Percentiles rank a stretch among this genome's conserved stretches.
phyloP scores from a whole-genome alignment of 2,888 invertebrate species.

The Pocota personata region DNA sequence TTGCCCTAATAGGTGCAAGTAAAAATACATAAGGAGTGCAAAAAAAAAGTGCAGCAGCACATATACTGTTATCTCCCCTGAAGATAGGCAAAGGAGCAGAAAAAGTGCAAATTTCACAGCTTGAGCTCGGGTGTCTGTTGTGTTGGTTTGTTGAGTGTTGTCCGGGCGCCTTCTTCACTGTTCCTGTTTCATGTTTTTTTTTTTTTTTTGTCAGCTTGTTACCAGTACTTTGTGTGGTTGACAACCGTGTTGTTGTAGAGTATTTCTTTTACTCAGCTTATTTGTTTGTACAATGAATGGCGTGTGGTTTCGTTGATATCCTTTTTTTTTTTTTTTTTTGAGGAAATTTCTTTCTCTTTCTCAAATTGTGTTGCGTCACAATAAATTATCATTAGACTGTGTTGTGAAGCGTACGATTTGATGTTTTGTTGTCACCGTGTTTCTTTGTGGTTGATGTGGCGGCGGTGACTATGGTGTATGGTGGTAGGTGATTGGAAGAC shows the following conservation, averaged over 20 bases:
- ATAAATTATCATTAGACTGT: constrained; percentile 68
- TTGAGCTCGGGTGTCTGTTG: constrained; percentile 42
- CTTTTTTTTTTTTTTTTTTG: constrained; percentile 26
- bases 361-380: constrained; percentile 57
- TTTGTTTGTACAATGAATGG: constrained; percentile 23
- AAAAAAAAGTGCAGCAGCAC: constrained; percentile 35
- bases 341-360: constrained; percentile 6
- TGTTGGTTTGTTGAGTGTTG: constrained; percentile 52
- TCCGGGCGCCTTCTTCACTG: constrained; percentile 60
- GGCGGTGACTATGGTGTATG: neutral
- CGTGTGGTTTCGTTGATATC: constrained; percentile 47
- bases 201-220: constrained; percentile 66
- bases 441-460: constrained; percentile 34
- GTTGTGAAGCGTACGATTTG: constrained; percentile 62
- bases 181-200: constrained; percentile 2
- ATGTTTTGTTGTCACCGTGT: constrained; percentile 54
- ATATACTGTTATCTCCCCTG: constrained; percentile 23
- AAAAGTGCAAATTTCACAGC: constrained; percentile 69
- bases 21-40: constrained; percentile 18
- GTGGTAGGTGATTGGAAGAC: constrained; percentile 37
- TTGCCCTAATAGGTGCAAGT: constrained; percentile 6
- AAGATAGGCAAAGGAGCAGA: constrained; percentile 52
- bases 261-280: constrained; percentile 17
- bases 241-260: constrained; percentile 57
- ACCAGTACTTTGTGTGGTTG: constrained; percentile 69